Conservation (phyloP, 2,888 invertebrate genomes). For the Aphelenchoides bicaudatus region DNA sequence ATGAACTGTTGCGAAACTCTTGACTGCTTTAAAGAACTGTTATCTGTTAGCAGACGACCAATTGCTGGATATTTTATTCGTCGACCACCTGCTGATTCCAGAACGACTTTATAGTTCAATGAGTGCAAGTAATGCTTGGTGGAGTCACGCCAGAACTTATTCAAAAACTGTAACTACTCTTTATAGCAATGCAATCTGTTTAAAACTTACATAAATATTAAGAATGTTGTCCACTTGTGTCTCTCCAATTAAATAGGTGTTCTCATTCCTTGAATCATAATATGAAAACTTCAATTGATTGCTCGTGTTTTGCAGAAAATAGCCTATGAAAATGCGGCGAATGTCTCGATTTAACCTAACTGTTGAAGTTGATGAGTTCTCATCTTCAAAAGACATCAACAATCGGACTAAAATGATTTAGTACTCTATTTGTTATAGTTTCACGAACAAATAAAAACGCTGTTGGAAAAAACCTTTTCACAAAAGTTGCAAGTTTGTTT, state of each 20-base stretch:
- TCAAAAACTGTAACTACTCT: slow-evolving; percentile 6
- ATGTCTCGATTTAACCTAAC: no score
- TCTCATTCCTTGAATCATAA: background rate
- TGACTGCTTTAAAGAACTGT: background rate
- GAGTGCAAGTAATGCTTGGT: background rate
- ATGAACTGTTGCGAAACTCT: no score
- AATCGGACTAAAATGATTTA: no score
- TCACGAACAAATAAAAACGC: background rate
- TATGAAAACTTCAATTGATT: background rate
- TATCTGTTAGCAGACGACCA: slow-evolving; percentile 2
- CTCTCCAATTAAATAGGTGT: background rate
- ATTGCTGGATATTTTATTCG: background rate
- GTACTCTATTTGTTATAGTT: no score
- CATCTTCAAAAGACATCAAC: no score
- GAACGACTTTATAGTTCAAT: background rate
- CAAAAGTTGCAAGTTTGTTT: background rate
- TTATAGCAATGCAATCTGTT: background rate
- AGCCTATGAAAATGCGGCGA: background rate
- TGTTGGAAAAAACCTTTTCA: background rate
- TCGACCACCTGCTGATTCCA: slow-evolving; percentile 6
- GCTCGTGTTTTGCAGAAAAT: background rate
- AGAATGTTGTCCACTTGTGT: background rate
- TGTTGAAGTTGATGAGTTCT: no score
- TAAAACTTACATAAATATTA: background rate
- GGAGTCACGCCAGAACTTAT: background rate